Base-by-base conservation (phyloP, 2,888 invertebrate species). In the Artemia sinica region DNA sequence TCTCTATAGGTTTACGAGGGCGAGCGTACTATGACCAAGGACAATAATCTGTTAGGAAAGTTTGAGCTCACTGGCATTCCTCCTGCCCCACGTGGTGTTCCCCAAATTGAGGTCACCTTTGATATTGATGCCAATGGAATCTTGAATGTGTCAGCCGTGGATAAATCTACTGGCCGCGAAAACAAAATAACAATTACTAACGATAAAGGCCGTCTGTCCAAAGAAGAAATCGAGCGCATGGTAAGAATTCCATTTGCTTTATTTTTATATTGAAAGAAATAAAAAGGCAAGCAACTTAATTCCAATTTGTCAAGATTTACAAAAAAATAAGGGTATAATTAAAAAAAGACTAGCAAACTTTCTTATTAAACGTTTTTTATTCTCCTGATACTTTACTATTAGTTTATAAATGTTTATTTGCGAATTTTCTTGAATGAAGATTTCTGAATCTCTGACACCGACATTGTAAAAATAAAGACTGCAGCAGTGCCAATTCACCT, bases 21-120 rank as follows among this genome's bases (percentile, higher is more conserved):
- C 71, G 93, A 94, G 80, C 86, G 93, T 74, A 89, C 92, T 68
- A 91, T 93, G 92, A 93, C 93, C 74, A 91, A 89, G 77, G 93
- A 93, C 77, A 94, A 94, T 82, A 91, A 96, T 79, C 82, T 92
- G 65, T 84, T 97, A 72, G 97, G 97, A 71, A 95, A 93, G 79
- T 97, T 97, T 80, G 95, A 97, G 79, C 83, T 97, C 71, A 90
- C 90, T 51, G 95, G 95, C 70, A 96, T 97, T 76, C 94, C 95
- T 12, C 95, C 95, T 52, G 78, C 96, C 86, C 71, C 89, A 85
- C 73, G 96, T 86, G 81, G 94, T 75, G 94, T 96, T 77, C 94
- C 94, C 71, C 82, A 82, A 73, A 82, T 82, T 74, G 82, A 82
- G 74, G 82, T 82, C 69, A 81, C 81, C 67, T 82, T 82, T 74